Conservation (phyloP, 2,113 vertebrate genomes). For the Pangasianodon gigas region DNA sequence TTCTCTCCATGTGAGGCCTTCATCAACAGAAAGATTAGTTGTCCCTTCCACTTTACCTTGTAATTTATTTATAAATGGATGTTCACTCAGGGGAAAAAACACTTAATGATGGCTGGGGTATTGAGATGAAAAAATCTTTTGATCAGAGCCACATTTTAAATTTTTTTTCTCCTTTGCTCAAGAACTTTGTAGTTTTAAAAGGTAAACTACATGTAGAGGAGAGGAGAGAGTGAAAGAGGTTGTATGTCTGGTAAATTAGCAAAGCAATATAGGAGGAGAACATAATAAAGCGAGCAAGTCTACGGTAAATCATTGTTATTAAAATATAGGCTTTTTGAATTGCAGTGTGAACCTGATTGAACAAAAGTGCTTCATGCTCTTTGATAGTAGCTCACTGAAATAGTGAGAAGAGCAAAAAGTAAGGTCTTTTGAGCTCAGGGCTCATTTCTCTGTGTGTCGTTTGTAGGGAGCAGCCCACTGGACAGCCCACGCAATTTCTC, state of each 20-base stretch:
- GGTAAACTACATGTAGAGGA: background rate
- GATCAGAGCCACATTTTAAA: background rate
- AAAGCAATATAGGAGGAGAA: background rate
- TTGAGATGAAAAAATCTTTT: background rate
- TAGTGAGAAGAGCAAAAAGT: background rate
- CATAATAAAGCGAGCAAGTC: background rate
- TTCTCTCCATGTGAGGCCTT: constrained; percentile 15
- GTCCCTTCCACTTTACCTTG: constrained; percentile 6
- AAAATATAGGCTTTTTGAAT: background rate
- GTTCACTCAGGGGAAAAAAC: background rate
- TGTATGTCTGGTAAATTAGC: background rate
- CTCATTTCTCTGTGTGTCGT: background rate
- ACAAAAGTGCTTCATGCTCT: background rate
- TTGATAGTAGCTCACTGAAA: background rate
- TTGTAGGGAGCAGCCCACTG: constrained; percentile 90
- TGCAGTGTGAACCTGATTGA: background rate
- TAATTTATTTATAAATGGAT: constrained; percentile 26
- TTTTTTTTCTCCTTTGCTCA: background rate
- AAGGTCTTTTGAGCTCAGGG: background rate
- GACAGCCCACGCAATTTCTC: constrained; percentile 98
- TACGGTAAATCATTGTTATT: background rate
- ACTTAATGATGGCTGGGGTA: background rate
- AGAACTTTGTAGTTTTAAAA: constrained; percentile 30
- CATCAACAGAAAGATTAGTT: constrained; percentile 25
- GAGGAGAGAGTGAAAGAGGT: constrained; percentile 7